phyloP scores from a whole-genome alignment of 2,888 invertebrate species.

The Poecilus cupreus region DNA sequence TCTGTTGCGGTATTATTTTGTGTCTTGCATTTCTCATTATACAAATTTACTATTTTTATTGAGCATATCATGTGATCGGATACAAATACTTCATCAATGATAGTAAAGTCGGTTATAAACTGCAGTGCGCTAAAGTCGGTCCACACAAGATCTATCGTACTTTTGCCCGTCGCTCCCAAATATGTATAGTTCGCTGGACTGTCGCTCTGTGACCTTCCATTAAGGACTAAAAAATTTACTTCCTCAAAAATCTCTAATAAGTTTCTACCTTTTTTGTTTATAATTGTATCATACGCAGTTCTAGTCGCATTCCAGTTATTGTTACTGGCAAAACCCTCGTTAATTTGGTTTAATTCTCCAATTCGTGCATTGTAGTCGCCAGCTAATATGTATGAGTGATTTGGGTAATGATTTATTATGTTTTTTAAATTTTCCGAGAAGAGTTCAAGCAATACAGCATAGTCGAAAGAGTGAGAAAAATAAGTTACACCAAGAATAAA shows the following conservation, averaged over 20 bases:
- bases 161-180: neutral
- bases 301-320: neutral
- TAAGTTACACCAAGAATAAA: neutral
- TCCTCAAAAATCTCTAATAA: neutral
- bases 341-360: neutral
- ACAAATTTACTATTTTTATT: neutral
- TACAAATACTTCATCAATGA: neutral
- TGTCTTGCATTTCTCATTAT: neutral
- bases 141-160: neutral
- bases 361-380: constrained; percentile 18
- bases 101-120: neutral
- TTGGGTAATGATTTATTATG: neutral
- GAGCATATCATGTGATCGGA: neutral
- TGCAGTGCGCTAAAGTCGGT: neutral
- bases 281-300: neutral
- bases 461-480: constrained; percentile 5
- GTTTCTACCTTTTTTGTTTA: neutral
- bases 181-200: neutral
- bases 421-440: constrained; percentile 1
- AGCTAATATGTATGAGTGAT: neutral
- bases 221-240: neutral
- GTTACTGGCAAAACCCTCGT: neutral
- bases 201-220: neutral
- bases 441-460: neutral
- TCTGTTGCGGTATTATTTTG: neutral